Evolutionary conservation across 2,797 vertebrate genomes (phyloP).

Genomic region (Rhincodon typus): DNA sequence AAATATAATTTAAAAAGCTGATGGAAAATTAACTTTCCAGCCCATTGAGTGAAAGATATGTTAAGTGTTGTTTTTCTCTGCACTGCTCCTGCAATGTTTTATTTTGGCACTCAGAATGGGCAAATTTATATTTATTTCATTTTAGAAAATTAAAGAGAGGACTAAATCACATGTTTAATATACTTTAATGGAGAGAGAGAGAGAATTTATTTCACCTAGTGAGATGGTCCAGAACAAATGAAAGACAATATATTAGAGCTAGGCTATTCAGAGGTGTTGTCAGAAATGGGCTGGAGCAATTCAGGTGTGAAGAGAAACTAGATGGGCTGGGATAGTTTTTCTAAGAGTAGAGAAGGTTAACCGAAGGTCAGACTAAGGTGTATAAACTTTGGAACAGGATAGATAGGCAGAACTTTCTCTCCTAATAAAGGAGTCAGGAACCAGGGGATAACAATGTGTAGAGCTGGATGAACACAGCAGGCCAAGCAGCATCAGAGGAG

Average conservation of each 20-base stretch:
- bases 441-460: no score
- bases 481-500: no score
- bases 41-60: neutral
- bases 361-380: no score
- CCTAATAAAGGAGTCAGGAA: no score
- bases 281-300: neutral
- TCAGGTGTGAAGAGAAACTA: no score
- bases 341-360: no score
- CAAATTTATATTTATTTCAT: neutral
- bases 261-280: neutral
- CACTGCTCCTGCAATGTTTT: neutral
- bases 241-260: neutral
- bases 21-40: neutral
- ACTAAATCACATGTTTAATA: neutral
- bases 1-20: neutral
- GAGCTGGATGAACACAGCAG: no score
- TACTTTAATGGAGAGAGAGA: neutral
- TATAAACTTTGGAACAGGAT: no score
- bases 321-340: no score
- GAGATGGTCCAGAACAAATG: neutral
- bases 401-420: no score
- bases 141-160: neutral
- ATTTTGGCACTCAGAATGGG: neutral
- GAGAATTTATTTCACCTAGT: neutral
- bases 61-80: neutral